Percentiles rank a stretch among this genome's conserved stretches.
Conservation (phyloP, 2,113 vertebrate species). For the Dascyllus trimaculatus region DNA sequence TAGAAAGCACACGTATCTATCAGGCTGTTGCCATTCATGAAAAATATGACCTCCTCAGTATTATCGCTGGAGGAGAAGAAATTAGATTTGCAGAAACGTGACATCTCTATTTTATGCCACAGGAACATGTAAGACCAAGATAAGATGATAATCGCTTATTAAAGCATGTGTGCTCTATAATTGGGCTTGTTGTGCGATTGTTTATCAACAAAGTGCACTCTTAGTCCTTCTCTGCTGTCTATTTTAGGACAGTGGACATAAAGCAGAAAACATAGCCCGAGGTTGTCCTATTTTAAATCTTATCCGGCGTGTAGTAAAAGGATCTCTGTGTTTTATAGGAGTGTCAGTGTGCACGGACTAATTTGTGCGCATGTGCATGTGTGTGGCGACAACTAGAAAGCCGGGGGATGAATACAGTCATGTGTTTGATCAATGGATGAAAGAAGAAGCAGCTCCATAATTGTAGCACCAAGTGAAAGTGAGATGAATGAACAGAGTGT, state of each 20-base stretch:
- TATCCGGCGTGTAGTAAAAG: constrained; percentile 55
- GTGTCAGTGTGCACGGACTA: constrained; percentile 7
- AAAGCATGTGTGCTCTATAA: constrained; percentile 24
- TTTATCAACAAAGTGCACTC: constrained; percentile 62
- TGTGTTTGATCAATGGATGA: constrained; percentile 78
- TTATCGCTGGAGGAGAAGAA: background rate
- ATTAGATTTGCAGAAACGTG: constrained; percentile 2
- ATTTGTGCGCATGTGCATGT: constrained; percentile 45
- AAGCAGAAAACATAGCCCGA: constrained; percentile 57
- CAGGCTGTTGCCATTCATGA: background rate
- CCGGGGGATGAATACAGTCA: constrained; percentile 55
- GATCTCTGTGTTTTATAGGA: constrained; percentile 48
- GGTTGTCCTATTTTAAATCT: constrained; percentile 55
- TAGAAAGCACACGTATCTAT: background rate
- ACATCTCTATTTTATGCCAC: constrained; percentile 5
- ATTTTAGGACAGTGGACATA: constrained; percentile 45
- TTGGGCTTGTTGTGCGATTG: constrained; percentile 22
- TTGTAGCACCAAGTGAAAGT: constrained; percentile 25
- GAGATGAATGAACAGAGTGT: constrained; percentile 30
- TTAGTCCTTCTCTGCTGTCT: constrained; percentile 25
- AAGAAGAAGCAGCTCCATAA: constrained; percentile 53
- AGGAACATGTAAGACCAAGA: constrained; percentile 31
- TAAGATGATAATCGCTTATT: constrained; percentile 44
- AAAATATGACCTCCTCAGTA: background rate
- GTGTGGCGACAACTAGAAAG: constrained; percentile 55